phyloP scores from a whole-genome alignment of 2,113 vertebrate genomes.

The Lagopus leucura region DNA sequence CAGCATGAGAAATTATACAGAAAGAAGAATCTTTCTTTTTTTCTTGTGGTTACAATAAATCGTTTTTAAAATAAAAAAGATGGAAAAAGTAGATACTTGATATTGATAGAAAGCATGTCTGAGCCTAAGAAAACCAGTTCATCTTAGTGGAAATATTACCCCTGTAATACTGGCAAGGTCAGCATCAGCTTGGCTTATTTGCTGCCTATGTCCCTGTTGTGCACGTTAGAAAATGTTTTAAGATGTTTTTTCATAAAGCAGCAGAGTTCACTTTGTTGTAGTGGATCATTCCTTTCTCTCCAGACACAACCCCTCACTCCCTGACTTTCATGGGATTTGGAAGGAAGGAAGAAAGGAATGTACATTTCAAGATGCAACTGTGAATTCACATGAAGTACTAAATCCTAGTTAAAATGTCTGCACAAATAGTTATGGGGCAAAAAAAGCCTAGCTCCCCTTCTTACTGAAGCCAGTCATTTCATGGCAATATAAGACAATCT shows the following conservation, averaged over 20 bases:
- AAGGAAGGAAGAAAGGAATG: slow-evolving; percentile 52
- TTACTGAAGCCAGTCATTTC: slow-evolving; percentile 5
- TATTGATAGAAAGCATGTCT: neutral
- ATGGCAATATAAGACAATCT: neutral
- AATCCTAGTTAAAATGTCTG: slow-evolving; percentile 42
- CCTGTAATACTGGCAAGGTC: slow-evolving; percentile 3
- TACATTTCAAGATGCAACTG: slow-evolving; percentile 56
- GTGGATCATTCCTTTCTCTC: slow-evolving; percentile 34
- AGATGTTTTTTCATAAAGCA: slow-evolving; percentile 63
- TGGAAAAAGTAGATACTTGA: neutral
- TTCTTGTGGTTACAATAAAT: neutral
- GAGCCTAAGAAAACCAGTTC: slow-evolving; percentile 17
- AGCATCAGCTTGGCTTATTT: slow-evolving; percentile 27
- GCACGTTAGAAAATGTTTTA: slow-evolving; percentile 52
- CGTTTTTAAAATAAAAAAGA: neutral
- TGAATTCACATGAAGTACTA: slow-evolving; percentile 56
- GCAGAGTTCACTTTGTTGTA: slow-evolving; percentile 54
- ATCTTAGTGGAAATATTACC: slow-evolving; percentile 29
- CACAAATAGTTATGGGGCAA: neutral
- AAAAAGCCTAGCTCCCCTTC: neutral
- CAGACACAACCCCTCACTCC: slow-evolving; percentile 11
- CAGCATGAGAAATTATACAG: neutral
- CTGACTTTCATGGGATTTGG: slow-evolving; percentile 64
- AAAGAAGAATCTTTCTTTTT: neutral
- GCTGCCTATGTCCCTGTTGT: slow-evolving; percentile 51